A percentile compares a stretch with the other conserved stretches of the same genome.
Conservation (phyloP, 2,888 invertebrate genomes). For the Pinctada fucata region DNA sequence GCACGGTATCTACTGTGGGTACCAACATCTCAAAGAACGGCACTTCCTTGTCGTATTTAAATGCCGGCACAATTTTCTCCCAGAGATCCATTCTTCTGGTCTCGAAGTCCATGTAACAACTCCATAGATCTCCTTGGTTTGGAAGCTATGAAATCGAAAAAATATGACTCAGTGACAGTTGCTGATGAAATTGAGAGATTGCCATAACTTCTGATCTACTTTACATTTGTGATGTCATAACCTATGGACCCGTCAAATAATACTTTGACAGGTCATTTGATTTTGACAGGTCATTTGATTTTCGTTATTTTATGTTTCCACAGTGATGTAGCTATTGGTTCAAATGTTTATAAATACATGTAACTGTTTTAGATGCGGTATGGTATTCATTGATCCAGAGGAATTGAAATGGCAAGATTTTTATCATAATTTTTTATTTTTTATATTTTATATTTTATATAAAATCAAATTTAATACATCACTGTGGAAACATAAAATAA, state of each 20-base stretch:
- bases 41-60: conserved; percentile 83
- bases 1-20: conserved; percentile 92
- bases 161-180: background rate
- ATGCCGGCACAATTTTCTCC: conserved; percentile 87
- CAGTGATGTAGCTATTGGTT: too few species aligned
- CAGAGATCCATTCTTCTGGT: conserved; percentile 86
- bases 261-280: too few species aligned
- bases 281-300: too few species aligned
- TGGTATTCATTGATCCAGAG: conserved; percentile 93
- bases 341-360: too few species aligned
- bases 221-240: too few species aligned
- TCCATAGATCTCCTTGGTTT: conserved; percentile 85
- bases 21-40: conserved; percentile 94
- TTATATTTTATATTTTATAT: conserved; percentile 90
- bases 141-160: conserved; percentile 81
- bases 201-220: too few species aligned
- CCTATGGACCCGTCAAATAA: too few species aligned
- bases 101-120: conserved; percentile 85
- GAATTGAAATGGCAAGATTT: conserved; percentile 90
- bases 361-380: conserved; percentile 81
- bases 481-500: too few species aligned
- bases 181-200: too few species aligned
- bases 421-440: too few species aligned
- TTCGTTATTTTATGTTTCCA: too few species aligned
- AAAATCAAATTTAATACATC: conserved; percentile 87